phyloP scores from a whole-genome alignment of 2,797 vertebrate genomes.

The Pipistrellus pygmaeus region DNA sequence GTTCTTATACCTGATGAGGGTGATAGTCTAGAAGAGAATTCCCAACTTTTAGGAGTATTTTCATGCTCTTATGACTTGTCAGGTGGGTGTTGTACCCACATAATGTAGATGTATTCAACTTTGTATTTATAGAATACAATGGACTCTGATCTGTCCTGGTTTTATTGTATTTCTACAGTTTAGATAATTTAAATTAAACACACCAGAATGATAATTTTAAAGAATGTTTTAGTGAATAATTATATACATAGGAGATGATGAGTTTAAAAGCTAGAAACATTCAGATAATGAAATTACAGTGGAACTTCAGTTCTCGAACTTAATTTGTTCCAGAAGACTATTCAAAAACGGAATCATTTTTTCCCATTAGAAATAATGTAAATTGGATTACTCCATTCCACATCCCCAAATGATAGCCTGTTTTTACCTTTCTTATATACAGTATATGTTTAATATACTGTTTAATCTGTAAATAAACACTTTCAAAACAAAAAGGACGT shows the following conservation, averaged over 20 bases:
- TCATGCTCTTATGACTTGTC: not conserved
- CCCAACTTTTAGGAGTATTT: not conserved
- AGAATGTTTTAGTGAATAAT: not conserved
- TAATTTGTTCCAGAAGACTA: no score
- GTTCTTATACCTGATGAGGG: not conserved
- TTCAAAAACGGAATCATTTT: no score
- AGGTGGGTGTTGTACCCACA: not conserved
- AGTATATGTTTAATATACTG: no score
- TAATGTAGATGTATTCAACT: not conserved
- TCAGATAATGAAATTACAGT: not conserved
- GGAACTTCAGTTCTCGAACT: no score
- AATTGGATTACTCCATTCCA: no score
- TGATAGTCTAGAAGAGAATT: constrained; percentile 5
- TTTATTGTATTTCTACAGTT: constrained; percentile 36
- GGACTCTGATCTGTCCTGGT: not conserved
- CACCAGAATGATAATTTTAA: not conserved
- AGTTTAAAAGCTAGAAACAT: not conserved
- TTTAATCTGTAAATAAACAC: no score
- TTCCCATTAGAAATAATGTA: no score
- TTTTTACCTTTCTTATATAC: no score
- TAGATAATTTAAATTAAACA: constrained; percentile 45
- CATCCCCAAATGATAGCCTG: no score
- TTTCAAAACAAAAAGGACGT: no score
- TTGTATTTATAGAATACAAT: not conserved
- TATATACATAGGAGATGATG: constrained; percentile 23